These are phyloP conservation scores for Lichenostomus cassidix DNA, from an alignment of 2,113 vertebrate genomes.

Conservation along the genomic window DNA sequence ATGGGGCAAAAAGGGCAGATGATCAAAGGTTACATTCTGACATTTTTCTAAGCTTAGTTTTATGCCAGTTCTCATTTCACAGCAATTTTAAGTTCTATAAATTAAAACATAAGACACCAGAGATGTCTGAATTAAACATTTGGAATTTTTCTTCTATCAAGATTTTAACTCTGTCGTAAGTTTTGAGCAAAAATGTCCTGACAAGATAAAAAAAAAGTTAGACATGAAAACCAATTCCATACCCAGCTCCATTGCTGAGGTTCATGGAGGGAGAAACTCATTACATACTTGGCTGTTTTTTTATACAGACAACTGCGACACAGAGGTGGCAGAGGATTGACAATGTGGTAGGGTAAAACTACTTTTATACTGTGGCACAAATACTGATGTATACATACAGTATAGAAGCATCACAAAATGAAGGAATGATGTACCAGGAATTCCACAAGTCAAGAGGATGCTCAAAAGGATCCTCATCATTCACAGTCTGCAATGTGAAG, in stretches of 20 bases:
- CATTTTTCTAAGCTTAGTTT: not conserved
- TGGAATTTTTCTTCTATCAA: not conserved
- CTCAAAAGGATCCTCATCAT: not conserved
- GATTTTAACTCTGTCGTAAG: not conserved
- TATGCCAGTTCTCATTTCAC: not conserved
- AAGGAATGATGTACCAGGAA: not conserved
- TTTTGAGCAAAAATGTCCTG: not conserved
- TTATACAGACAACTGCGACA: not conserved
- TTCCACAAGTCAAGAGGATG: not conserved
- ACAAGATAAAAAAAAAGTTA: not conserved
- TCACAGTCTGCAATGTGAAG: not conserved
- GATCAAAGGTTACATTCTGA: not conserved
- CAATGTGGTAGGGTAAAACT: not conserved
- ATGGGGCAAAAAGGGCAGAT: not conserved
- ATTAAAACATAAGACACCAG: not conserved
- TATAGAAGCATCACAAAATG: not conserved
- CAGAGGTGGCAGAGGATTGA: not conserved
- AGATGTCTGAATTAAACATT: not conserved
- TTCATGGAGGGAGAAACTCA: not conserved
- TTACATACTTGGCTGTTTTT: not conserved
- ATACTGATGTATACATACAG: not conserved
- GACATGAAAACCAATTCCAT: not conserved
- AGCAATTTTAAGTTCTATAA: not conserved
- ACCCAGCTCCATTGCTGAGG: not conserved
- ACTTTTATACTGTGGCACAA: not conserved